Conservation (phyloP, 2,797 vertebrate species). For the Tragopan temminckii region DNA sequence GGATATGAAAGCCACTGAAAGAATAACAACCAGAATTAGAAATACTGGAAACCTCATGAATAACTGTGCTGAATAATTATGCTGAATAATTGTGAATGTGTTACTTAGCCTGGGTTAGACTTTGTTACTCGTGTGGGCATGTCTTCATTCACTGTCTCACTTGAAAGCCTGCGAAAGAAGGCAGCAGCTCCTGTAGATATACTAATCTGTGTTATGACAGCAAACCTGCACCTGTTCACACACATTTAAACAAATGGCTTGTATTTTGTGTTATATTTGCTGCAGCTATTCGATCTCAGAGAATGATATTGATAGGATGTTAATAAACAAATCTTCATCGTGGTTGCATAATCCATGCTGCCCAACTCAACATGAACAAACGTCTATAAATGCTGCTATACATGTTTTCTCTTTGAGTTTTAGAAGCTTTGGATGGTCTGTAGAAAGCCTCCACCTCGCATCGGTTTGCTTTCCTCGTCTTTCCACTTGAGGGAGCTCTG, state of each 20-base stretch:
- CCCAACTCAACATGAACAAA: not conserved
- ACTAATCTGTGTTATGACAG: not conserved
- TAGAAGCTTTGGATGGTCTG: not conserved
- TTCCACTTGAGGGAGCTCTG: slow-evolving; percentile 70
- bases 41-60: not conserved
- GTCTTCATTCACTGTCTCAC: not conserved
- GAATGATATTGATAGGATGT: not conserved
- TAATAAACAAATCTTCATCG: not conserved
- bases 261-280: not conserved
- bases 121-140: not conserved
- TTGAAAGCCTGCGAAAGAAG: not conserved
- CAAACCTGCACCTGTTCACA: not conserved
- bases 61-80: not conserved
- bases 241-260: not conserved
- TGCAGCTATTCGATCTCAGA: not conserved
- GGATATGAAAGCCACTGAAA: not conserved
- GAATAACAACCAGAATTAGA: not conserved
- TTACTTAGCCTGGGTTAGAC: not conserved
- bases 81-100: not conserved
- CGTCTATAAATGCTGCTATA: not conserved
- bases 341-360: not conserved
- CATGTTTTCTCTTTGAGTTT: not conserved
- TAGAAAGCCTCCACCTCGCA: not conserved
- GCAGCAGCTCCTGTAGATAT: not conserved
- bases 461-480: not conserved